Evolutionary conservation across 2,113 vertebrate genomes (phyloP).

Genomic region (Nothobranchius kuhntae): DNA sequence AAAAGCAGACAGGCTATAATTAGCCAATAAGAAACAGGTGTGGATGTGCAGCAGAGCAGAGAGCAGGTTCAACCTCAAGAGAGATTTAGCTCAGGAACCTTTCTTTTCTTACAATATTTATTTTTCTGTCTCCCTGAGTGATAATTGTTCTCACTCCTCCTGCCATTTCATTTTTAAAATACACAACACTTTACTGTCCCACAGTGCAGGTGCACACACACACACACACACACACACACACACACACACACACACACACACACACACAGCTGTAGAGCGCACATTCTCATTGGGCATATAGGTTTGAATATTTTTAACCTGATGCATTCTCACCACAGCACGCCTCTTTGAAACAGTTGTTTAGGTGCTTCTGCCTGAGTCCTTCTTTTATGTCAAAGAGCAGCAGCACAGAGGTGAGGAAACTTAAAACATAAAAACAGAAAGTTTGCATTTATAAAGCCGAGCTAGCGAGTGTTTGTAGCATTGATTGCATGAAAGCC

Average conservation of each 20-base stretch:
- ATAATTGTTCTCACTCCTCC: slow-evolving; percentile 52
- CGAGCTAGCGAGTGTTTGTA: slow-evolving; percentile 4
- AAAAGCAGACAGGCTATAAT: slow-evolving; percentile 61
- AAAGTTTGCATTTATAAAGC: not conserved
- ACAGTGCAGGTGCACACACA: slow-evolving; percentile 37
- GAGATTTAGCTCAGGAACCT: slow-evolving; percentile 58
- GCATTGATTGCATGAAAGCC: slow-evolving; percentile 14
- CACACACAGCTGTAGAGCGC: not conserved
- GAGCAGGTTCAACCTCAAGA: slow-evolving; percentile 45
- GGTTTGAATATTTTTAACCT: slow-evolving; percentile 65
- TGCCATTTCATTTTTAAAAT: slow-evolving; percentile 46
- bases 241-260: not conserved
- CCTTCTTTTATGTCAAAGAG: slow-evolving; percentile 1
- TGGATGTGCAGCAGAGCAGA: slow-evolving; percentile 31
- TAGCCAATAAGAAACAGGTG: slow-evolving; percentile 61
- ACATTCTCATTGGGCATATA: slow-evolving; percentile 23
- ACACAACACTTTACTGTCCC: slow-evolving; percentile 16
- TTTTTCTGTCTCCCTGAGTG: slow-evolving; percentile 40
- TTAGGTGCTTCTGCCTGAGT: slow-evolving; percentile 25
- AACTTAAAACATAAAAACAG: slow-evolving; percentile 21
- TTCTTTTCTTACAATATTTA: slow-evolving; percentile 21
- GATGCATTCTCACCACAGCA: slow-evolving; percentile 13
- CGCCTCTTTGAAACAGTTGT: slow-evolving; percentile 28
- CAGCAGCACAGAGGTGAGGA: not conserved
- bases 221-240: not conserved